Evolutionary conservation across 2,113 vertebrate species (phyloP).

Genomic region (Acrocephalus kingi): DNA sequence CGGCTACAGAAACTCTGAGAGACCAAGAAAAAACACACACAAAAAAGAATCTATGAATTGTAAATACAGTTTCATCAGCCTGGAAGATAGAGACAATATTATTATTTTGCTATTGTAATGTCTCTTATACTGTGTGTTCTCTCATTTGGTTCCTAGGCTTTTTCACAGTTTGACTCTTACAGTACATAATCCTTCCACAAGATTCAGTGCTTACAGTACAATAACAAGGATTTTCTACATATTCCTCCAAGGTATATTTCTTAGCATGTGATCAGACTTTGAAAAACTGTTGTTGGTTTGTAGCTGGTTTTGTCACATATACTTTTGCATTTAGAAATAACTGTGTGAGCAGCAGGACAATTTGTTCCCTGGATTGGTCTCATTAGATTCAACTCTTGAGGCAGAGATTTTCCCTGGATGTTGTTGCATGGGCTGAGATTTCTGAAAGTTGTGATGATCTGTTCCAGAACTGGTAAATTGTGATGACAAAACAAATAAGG

Average conservation of each 20-base stretch:
- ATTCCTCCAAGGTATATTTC: constrained; percentile 18
- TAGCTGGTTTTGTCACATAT: background rate
- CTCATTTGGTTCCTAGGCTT: background rate
- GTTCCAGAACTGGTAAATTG: background rate
- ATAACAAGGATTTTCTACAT: background rate
- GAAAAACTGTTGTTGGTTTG: background rate
- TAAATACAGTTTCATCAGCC: background rate
- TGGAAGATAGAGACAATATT: background rate
- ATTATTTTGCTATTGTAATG: background rate
- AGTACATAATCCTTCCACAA: background rate
- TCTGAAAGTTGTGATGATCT: background rate
- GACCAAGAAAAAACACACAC: background rate
- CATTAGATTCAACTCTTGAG: constrained; percentile 17
- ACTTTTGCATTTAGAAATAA: constrained; percentile 16
- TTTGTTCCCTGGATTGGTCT: constrained; percentile 15
- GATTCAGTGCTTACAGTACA: background rate
- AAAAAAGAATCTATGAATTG: background rate
- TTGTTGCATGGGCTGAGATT: background rate
- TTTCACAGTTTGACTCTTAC: constrained; percentile 11
- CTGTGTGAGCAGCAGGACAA: constrained; percentile 23
- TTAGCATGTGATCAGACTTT: background rate
- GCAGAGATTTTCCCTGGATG: background rate
- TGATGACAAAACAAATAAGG: background rate
- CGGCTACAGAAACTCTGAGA: background rate
- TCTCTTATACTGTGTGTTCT: fast-evolving